Evolutionary conservation across 2,888 invertebrate species (phyloP).

Genomic region (Hyposoter dolosus): DNA sequence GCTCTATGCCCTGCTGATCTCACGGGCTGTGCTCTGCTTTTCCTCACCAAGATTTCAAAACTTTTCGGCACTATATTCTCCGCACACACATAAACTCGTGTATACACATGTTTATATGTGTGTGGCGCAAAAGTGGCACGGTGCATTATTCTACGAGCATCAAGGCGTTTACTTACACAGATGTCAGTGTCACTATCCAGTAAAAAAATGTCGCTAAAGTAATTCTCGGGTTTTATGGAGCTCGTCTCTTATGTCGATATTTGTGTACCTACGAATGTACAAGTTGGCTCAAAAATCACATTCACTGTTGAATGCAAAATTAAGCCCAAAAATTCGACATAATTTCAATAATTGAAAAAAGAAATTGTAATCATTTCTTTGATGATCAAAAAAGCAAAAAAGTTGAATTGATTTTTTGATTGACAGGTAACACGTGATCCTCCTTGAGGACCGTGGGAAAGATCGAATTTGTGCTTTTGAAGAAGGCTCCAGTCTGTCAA

Average conservation of each 20-base stretch:
- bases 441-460: no score
- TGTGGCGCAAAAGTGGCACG: constrained; percentile 39
- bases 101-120: constrained; percentile 8
- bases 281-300: not conserved
- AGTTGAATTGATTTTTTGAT: no score
- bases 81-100: not conserved
- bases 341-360: not conserved
- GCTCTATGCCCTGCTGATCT: constrained; percentile 52
- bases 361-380: not conserved
- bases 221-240: constrained; percentile 16
- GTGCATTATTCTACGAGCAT: constrained; percentile 29
- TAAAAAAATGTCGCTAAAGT: constrained; percentile 21
- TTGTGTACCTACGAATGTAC: not conserved
- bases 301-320: not conserved
- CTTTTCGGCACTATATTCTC: constrained; percentile 53
- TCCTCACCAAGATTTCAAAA: constrained; percentile 56
- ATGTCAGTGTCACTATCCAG: constrained; percentile 42
- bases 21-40: constrained; percentile 31
- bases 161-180: constrained; percentile 31
- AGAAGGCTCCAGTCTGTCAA: not conserved
- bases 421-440: no score
- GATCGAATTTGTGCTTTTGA: no score
- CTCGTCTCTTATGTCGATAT: not conserved
- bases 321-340: not conserved
- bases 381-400: no score